Evolutionary conservation across 2,113 vertebrate species (phyloP).

Genomic region (Cinclus cinclus): DNA sequence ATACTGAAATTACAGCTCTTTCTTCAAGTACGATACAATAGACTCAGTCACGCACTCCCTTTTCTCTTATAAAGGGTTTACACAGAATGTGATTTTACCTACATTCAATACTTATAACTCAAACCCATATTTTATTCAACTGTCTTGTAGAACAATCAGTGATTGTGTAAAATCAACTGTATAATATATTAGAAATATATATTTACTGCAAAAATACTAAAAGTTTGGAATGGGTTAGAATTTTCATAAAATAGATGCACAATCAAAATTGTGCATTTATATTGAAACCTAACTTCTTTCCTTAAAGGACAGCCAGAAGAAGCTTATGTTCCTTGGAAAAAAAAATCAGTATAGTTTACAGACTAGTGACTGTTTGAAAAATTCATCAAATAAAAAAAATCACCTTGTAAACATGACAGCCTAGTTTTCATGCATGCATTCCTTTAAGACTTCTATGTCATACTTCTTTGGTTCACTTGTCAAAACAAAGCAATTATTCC

Average conservation of each 20-base stretch:
- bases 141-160: background rate
- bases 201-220: background rate
- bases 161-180: background rate
- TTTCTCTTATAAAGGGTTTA: background rate
- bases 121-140: background rate
- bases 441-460: slow-evolving; percentile 41
- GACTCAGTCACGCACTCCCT: background rate
- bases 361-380: slow-evolving; percentile 24
- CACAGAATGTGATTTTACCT: background rate
- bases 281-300: background rate
- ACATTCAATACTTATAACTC: background rate
- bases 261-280: background rate
- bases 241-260: background rate
- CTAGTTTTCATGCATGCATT: slow-evolving; percentile 40
- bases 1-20: background rate
- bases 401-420: slow-evolving; percentile 66
- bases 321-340: background rate
- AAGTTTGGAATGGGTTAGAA: background rate
- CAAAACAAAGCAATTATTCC: slow-evolving; percentile 67
- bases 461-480: slow-evolving; percentile 45
- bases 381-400: slow-evolving; percentile 50
- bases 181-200: background rate
- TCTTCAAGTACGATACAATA: background rate
- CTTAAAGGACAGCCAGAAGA: background rate
- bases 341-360: background rate